phyloP scores from a whole-genome alignment of 2,888 invertebrate genomes.

The Melolontha melolontha region DNA sequence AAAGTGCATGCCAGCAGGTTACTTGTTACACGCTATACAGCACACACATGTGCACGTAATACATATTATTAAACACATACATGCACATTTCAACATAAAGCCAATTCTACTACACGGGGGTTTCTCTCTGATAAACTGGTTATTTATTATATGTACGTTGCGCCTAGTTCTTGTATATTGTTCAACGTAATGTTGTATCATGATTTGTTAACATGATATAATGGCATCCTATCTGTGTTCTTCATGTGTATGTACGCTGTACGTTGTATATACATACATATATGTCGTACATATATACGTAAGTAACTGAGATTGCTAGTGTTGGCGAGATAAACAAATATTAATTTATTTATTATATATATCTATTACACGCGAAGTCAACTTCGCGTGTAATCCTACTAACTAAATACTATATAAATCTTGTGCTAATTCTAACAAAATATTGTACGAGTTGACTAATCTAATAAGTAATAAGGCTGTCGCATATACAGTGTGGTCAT shows the following conservation, averaged over 20 bases:
- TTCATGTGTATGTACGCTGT: background rate
- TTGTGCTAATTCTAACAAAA: too few relatives aligned
- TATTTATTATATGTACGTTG: slow-evolving; percentile 49
- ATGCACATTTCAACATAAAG: slow-evolving; percentile 20
- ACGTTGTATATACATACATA: too few relatives aligned
- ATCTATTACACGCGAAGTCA: too few relatives aligned
- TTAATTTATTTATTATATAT: slow-evolving; percentile 3
- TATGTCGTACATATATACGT: too few relatives aligned
- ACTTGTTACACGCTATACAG: slow-evolving; percentile 39
- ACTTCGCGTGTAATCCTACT: too few relatives aligned
- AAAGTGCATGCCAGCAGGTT: slow-evolving; percentile 52
- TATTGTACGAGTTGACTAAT: too few relatives aligned
- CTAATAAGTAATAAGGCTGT: too few relatives aligned
- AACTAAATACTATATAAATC: too few relatives aligned
- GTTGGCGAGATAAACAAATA: background rate
- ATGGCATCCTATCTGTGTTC: slow-evolving; percentile 35
- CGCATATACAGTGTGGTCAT: too few relatives aligned
- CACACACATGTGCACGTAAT: slow-evolving; percentile 7
- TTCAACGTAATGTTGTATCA: slow-evolving; percentile 52
- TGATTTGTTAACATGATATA: slow-evolving; percentile 53
- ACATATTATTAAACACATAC: slow-evolving; percentile 23
- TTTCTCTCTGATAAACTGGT: slow-evolving; percentile 50
- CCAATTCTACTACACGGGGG: slow-evolving; percentile 20
- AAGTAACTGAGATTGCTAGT: background rate
- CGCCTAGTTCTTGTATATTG: slow-evolving; percentile 51